phyloP scores from a whole-genome alignment of 2,888 invertebrate species.

The Limnephilus marmoratus region DNA sequence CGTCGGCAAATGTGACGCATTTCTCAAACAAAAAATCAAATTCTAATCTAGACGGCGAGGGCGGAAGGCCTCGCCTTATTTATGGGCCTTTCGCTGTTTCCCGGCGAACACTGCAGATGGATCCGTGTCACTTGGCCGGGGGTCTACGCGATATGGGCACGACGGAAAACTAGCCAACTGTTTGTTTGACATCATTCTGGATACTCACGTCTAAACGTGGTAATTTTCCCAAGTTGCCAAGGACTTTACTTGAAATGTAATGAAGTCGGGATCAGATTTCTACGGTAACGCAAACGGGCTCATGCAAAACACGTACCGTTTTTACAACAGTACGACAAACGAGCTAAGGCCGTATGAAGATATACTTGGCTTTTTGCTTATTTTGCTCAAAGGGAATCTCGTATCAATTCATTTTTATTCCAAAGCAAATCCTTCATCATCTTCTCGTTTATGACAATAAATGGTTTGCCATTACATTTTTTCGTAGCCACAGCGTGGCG shows the following conservation, averaged over 20 bases:
- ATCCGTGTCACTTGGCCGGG: not conserved
- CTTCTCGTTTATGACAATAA: conserved; percentile 50
- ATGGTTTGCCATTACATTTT: conserved; percentile 37
- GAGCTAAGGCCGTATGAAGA: not conserved
- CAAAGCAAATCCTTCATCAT: conserved; percentile 54
- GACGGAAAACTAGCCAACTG: not conserved
- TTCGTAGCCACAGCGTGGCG: not conserved
- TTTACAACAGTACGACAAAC: conserved; percentile 46
- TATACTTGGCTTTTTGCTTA: not conserved
- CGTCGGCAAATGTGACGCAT: conserved; percentile 62
- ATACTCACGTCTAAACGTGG: not conserved
- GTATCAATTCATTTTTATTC: conserved; percentile 39
- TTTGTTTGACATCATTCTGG: not conserved
- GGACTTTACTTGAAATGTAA: not conserved
- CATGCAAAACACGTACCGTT: conserved; percentile 60
- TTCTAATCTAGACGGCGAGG: conserved; percentile 57
- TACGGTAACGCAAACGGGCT: conserved; percentile 14
- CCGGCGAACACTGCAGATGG: conserved; percentile 46
- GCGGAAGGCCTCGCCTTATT: conserved; percentile 60
- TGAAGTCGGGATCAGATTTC: not conserved
- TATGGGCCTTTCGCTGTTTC: conserved; percentile 54
- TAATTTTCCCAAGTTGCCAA: not conserved
- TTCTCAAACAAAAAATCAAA: conserved; percentile 65
- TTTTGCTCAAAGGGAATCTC: not conserved
- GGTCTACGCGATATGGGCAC: not conserved